Conservation (phyloP, 2,888 invertebrate species). For the Amblyjoppa fuscipennis region DNA sequence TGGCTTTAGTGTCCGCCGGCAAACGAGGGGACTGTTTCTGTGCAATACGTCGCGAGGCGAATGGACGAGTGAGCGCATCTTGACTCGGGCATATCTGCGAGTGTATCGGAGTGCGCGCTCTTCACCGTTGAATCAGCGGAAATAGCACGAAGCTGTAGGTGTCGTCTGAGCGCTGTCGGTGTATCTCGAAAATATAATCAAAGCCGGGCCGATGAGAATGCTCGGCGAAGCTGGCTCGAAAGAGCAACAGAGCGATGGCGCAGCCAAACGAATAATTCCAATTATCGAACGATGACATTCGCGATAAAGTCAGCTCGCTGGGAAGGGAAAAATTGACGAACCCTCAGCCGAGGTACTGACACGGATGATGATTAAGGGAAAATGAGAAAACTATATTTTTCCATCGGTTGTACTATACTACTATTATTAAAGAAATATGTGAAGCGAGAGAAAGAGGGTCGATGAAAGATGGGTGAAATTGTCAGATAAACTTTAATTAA, state of each 20-base stretch:
- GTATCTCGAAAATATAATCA: slow-evolving; percentile 63
- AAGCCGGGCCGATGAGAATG: slow-evolving; percentile 46
- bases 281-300: neutral
- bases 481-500: slow-evolving; percentile 69
- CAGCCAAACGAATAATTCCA: neutral
- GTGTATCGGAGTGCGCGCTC: slow-evolving; percentile 59
- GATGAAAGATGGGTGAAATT: slow-evolving; percentile 19
- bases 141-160: neutral
- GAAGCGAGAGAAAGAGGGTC: neutral
- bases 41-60: slow-evolving; percentile 29
- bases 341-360: neutral
- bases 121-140: slow-evolving; percentile 49
- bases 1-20: slow-evolving; percentile 2
- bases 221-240: slow-evolving; percentile 22
- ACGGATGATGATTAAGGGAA: neutral
- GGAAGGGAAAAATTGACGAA: neutral
- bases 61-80: slow-evolving; percentile 51
- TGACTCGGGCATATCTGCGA: slow-evolving; percentile 53
- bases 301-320: neutral
- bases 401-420: too few species aligned
- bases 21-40: slow-evolving; percentile 4
- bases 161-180: neutral
- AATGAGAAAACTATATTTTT: neutral
- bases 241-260: slow-evolving; percentile 8
- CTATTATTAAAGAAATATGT: neutral